Evolutionary conservation across 1,140 invertebrate species (phyloP).

Genomic region (Drosophila setifemur): DNA sequence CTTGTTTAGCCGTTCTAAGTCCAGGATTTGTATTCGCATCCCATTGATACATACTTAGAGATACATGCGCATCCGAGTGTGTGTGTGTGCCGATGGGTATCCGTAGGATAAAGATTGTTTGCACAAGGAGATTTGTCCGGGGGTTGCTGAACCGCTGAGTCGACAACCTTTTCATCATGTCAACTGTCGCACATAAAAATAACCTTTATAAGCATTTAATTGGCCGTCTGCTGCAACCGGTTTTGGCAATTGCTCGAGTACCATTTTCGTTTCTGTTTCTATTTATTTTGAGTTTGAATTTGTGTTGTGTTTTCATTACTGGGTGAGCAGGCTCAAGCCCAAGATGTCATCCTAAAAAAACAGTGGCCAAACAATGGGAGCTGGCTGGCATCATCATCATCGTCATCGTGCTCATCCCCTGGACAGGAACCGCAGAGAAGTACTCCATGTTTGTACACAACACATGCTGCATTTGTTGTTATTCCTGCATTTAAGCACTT

Average conservation of each 20-base stretch:
- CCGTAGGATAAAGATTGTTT: constrained; percentile 12
- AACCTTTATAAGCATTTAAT: constrained; percentile 67
- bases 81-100: constrained; percentile 1
- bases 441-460: constrained; percentile 47
- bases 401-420: constrained; percentile 42
- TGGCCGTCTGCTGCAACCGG: constrained; percentile 59
- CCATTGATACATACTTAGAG: constrained; percentile 45
- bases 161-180: constrained; percentile 44
- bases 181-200: constrained; percentile 60
- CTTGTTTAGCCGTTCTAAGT: constrained; percentile 46
- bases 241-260: constrained; percentile 19
- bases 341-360: constrained; percentile 67
- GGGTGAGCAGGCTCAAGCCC: constrained; percentile 25
- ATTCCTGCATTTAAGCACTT: constrained; percentile 70
- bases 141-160: constrained; percentile 19
- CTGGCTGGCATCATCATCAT: too few species aligned
- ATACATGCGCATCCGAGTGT: constrained; percentile 2
- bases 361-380: constrained; percentile 24
- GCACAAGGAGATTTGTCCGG: constrained; percentile 23
- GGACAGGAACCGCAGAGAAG: constrained; percentile 26
- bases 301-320: constrained; percentile 72
- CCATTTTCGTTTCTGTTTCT: constrained; percentile 42
- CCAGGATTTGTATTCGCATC: constrained; percentile 44
- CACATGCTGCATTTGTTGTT: constrained; percentile 68
- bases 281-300: constrained; percentile 74